Evolutionary conservation across 2,113 vertebrate species (phyloP).

Genomic region (Pollachius pollachius): DNA sequence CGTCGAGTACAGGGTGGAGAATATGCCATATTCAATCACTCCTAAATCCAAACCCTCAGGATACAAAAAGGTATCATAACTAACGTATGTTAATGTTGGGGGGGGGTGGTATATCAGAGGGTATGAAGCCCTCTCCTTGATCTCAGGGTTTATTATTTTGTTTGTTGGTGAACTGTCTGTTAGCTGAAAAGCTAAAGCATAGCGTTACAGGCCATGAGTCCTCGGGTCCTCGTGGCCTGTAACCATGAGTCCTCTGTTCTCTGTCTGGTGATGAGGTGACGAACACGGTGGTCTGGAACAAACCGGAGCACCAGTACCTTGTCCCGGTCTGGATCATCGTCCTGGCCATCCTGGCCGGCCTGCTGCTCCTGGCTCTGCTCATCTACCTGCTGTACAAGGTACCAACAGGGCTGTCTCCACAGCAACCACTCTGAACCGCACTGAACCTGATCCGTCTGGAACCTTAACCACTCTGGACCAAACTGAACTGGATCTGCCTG

Average conservation of each 20-base stretch:
- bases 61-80: conserved; percentile 70
- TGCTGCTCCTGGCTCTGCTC: conserved; percentile 84
- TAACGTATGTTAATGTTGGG: too few species aligned
- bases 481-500: not conserved
- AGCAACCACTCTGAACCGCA: not conserved
- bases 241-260: not conserved
- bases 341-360: conserved; percentile 81
- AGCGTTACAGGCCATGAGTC: too few species aligned
- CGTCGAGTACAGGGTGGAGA: conserved; percentile 74
- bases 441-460: not conserved
- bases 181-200: too few species aligned
- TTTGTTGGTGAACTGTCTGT: not conserved
- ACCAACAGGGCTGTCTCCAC: conserved; percentile 11
- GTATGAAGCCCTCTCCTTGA: too few species aligned
- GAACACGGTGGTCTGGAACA: conserved; percentile 81
- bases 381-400: conserved; percentile 92
- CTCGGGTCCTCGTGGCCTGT: not conserved
- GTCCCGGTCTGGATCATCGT: conserved; percentile 90
- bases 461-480: not conserved
- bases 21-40: conserved; percentile 82
- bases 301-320: conserved; percentile 72
- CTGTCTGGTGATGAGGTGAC: conserved; percentile 69
- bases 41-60: conserved; percentile 72
- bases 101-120: too few species aligned
- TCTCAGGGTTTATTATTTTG: not conserved